Evolutionary conservation across 2,113 vertebrate species (phyloP).

Genomic region (Abramis brama): DNA sequence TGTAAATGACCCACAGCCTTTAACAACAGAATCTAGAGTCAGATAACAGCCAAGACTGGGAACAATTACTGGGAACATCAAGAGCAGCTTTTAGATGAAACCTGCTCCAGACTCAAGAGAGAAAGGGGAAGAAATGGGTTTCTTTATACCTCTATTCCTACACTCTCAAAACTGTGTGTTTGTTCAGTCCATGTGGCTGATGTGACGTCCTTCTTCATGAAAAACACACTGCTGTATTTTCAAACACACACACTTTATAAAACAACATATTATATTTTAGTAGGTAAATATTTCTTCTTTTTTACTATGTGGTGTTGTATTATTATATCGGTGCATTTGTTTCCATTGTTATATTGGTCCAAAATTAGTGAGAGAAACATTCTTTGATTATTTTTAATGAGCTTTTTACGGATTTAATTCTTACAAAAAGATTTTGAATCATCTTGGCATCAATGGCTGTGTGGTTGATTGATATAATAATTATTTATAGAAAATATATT

Average conservation of each 20-base stretch:
- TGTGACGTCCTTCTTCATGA: neutral
- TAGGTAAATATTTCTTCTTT: too few species aligned
- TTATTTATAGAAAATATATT: neutral
- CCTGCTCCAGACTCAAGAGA: neutral
- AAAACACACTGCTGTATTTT: neutral
- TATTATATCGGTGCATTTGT: too few species aligned
- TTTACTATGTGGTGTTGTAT: too few species aligned
- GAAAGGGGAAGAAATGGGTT: neutral
- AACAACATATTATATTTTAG: too few species aligned
- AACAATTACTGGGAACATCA: constrained; percentile 12
- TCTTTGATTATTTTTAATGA: neutral
- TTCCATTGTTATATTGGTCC: neutral
- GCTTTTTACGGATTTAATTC: neutral
- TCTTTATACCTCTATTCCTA: neutral
- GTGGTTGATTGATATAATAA: neutral
- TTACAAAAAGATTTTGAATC: neutral
- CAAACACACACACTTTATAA: too few species aligned
- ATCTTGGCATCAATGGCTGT: neutral
- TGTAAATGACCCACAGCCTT: neutral
- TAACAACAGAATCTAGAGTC: neutral
- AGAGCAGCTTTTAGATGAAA: neutral
- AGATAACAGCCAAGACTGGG: neutral
- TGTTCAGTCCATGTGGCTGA: neutral
- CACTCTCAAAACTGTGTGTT: neutral
- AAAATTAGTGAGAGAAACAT: neutral